Conservation (phyloP, 2,888 invertebrate species). For the Catocala nupta region DNA sequence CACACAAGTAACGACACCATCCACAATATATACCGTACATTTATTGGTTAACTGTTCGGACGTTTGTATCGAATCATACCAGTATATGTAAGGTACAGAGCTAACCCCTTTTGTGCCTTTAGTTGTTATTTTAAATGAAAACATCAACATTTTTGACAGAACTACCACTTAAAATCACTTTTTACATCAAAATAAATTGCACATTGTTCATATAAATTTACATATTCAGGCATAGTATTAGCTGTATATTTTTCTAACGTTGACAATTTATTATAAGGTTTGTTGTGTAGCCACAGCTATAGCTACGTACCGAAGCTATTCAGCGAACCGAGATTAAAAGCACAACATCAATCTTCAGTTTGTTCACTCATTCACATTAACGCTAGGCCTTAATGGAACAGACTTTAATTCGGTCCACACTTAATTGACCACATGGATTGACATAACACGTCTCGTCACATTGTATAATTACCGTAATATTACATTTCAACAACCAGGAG, state of each 20-base stretch:
- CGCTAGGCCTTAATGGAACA: conserved; percentile 72
- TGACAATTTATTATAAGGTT: conserved; percentile 4
- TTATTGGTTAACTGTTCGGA: conserved; percentile 12
- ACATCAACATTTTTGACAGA: too few species aligned
- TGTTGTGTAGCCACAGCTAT: conserved; percentile 19
- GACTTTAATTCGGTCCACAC: conserved; percentile 74
- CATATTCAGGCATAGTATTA: background rate
- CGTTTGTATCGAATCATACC: conserved; percentile 25
- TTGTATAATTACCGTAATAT: conserved; percentile 63
- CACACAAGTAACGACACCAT: conserved; percentile 39
- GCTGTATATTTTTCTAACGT: background rate
- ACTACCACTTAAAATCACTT: too few species aligned
- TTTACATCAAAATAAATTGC: too few species aligned
- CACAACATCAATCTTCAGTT: conserved; percentile 61
- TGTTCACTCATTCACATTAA: conserved; percentile 63
- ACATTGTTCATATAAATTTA: background rate
- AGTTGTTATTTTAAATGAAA: conserved; percentile 16
- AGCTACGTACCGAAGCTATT: conserved; percentile 38
- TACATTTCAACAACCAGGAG: conserved; percentile 83
- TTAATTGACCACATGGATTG: conserved; percentile 84
- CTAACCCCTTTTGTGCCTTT: conserved; percentile 45
- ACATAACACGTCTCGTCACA: conserved; percentile 70
- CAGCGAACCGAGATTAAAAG: conserved; percentile 60
- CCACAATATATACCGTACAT: conserved; percentile 35
- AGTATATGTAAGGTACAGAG: conserved; percentile 29